Evolutionary conservation across 2,113 vertebrate species (phyloP), one percentile per base, ranked within the genome.

Genomic region (Channa argus): DNA sequence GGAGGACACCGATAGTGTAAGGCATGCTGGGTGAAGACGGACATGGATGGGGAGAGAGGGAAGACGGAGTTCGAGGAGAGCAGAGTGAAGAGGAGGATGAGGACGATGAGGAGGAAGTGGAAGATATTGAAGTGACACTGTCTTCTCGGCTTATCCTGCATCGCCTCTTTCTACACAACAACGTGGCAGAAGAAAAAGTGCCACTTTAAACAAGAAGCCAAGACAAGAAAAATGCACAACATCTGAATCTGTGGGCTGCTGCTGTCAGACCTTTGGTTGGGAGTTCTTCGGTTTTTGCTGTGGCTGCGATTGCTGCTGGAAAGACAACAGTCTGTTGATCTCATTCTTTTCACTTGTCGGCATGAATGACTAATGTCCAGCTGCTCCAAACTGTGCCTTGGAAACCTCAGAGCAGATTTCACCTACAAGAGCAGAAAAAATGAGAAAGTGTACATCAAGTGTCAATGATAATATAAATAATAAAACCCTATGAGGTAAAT

Each of bases 401-500:
- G 96, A 60, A 96, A 91, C 80, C 91, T 92, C 75, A 99, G 87
- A 62, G 97, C 95, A 66, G 97, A 98, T 77, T 95, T 98, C 60
- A 98, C 73, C 98, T 99, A 65, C 0, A 79, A 37, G 6, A 24
- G 8, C 12, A 58, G n/a, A 64, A 33, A 55, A 9, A 8, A 3
- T 3, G 37, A 53, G 44, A 56, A 33, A 51, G 12, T 11, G 49
- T 0, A 0, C 3, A 15, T 15, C 0, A 0, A 43, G 37, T 34
- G 15, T 41, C 36, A 1, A 47, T 9, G 66, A 34, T 3, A 15
- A 7, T 24, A 24, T 24, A 41, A 7, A 41, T 5, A 41, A 4
- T 41, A 41, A 41, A 41, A 7, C 39, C 39, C 6, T 41, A 5
- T 41, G 39, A 41, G 12, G 46, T 5, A 47, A 47, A 47, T n/a